Base-by-base conservation (phyloP, 2,113 vertebrate genomes). In the Pipra filicauda region DNA sequence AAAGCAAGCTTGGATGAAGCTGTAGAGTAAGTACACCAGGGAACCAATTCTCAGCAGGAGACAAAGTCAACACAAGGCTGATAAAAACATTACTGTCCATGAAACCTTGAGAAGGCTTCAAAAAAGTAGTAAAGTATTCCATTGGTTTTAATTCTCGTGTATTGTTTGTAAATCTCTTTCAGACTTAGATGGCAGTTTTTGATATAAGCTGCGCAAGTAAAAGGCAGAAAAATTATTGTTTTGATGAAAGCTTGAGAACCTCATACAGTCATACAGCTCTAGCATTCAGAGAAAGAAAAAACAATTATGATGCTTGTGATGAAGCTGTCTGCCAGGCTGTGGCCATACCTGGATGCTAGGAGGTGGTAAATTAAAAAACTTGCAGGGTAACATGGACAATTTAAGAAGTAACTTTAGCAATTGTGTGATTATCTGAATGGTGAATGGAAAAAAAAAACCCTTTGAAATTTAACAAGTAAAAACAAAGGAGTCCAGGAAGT, bases 81-180 rank as follows among this genome's bases (percentile, higher is more conserved):
- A n/a, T 70, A 52, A 46, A 73, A 79, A 41, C 13, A 39, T 8
- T 17, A 71, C 24, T 0, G 1, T 8, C 17, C 26, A n/a, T 27
- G n/a, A 72, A 88, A 73, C 4, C 28, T 65, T 65, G 52, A 58
- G 44, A 85, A 85, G 41, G 13, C 9, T 70, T 76, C 37, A 15
- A 62, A 92, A 79, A 78, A 23, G 8, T 8, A 54, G n/a, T 16
- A 85, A 58, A 72, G 23, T 35, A 62, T 72, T 90, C 58, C 20
- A 83, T 51, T 46, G 66, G 17, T 54, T 95, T 89, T 59, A 80
- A 80, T 48, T 76, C 20, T 33, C 0, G 1, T 39, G 12, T 46
- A 64, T 59, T 84, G 58, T 89, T 93, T 91, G 49, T 79, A 91
- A 95, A 91, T 62, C 30, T 78, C 52, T 87, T 13, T 85, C 75